These are phyloP conservation scores for Miichthys miiuy DNA, from an alignment of 2,797 vertebrate species.

Conservation along the genomic window DNA sequence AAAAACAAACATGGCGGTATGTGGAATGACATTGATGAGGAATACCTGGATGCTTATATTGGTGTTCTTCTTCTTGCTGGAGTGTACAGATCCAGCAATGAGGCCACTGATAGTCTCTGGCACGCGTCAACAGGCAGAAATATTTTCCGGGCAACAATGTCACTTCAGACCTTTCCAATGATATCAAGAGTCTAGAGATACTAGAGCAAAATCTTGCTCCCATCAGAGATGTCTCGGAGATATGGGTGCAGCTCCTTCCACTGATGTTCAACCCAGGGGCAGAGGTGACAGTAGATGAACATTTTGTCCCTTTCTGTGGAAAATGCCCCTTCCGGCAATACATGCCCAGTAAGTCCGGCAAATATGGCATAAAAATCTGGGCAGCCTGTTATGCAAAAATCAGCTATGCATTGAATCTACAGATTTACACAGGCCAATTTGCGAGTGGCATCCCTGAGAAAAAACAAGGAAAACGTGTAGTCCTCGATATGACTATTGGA, in stretches of 20 bases:
- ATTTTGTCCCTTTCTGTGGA: neutral
- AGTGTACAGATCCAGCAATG: slow-evolving; percentile 1
- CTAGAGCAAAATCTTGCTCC: neutral
- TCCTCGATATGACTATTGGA: slow-evolving; percentile 1
- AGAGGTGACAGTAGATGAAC: neutral
- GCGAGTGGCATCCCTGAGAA: neutral
- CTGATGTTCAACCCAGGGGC: too few species aligned
- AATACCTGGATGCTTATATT: neutral
- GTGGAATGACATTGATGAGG: too few species aligned
- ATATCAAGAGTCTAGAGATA: neutral
- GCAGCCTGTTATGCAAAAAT: neutral
- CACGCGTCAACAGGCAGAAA: neutral
- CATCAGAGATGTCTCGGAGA: too few species aligned
- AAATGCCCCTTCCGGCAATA: neutral
- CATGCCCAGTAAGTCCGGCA: neutral
- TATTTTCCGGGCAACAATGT: neutral
- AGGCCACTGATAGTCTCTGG: slow-evolving; percentile 1
- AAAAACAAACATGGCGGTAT: neutral
- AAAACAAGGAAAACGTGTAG: neutral
- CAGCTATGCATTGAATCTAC: slow-evolving; percentile 1
- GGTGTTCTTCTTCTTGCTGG: neutral
- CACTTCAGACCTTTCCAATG: neutral
- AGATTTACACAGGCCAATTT: neutral
- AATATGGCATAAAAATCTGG: too few species aligned
- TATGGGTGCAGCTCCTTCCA: too few species aligned